phyloP scores from a whole-genome alignment of 92 coral and sea anemone species.

The Phenganax subtilis region DNA sequence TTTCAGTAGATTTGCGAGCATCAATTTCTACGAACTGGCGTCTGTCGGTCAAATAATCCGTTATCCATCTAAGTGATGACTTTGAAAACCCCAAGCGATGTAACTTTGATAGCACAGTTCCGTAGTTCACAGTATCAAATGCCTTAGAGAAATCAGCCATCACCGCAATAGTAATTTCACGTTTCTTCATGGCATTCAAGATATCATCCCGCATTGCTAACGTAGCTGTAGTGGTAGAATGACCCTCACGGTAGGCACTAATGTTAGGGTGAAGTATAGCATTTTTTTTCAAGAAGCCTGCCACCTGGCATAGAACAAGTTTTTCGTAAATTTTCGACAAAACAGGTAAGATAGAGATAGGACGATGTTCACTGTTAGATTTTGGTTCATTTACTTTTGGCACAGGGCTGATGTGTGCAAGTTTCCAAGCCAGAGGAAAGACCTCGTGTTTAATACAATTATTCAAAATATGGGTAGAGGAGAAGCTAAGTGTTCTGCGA shows the following conservation, averaged over 20 bases:
- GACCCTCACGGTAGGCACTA: conserved; percentile 27
- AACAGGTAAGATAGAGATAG: conserved; percentile 21
- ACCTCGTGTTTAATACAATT: not conserved
- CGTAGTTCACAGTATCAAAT: conserved; percentile 19
- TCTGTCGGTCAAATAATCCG: conserved; percentile 17
- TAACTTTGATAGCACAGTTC: conserved; percentile 12
- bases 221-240: conserved; percentile 41
- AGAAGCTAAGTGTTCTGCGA: conserved; percentile 25
- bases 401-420: conserved; percentile 25
- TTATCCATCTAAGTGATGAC: conserved; percentile 31
- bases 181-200: conserved; percentile 36
- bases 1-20: not conserved
- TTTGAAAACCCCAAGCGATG: conserved; percentile 37
- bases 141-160: conserved; percentile 35
- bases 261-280: not conserved
- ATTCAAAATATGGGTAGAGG: conserved; percentile 5
- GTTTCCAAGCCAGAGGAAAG: conserved; percentile 20
- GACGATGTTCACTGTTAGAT: conserved; percentile 16
- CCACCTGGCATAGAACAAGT: not conserved
- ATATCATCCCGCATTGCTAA: conserved; percentile 28
- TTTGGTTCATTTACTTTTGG: conserved; percentile 26
- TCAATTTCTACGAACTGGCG: conserved; percentile 19
- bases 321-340: conserved; percentile 30
- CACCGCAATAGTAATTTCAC: conserved; percentile 29
- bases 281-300: conserved; percentile 14